Conservation (phyloP, 2,113 vertebrate genomes). For the Setophaga coronata region DNA sequence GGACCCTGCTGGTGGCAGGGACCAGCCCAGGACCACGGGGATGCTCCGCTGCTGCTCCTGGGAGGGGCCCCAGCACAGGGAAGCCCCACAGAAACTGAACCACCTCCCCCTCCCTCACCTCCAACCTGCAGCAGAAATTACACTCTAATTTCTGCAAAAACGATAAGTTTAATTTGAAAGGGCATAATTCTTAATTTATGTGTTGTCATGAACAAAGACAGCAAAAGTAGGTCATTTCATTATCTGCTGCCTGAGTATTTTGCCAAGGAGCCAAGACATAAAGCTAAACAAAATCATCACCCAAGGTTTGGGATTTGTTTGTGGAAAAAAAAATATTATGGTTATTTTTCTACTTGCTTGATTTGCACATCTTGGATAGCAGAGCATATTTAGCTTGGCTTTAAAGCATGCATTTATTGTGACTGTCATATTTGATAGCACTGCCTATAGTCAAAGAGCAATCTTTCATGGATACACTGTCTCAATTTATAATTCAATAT, state of each 20-base stretch:
- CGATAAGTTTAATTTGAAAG: conserved; percentile 29
- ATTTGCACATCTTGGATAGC: conserved; percentile 64
- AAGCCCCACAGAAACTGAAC: neutral
- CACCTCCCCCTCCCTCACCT: neutral
- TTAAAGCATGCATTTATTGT: conserved; percentile 63
- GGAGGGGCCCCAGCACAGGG: neutral
- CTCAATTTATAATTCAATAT: conserved; percentile 69
- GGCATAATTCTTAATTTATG: conserved; percentile 64
- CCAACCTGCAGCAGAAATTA: neutral
- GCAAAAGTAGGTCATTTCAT: conserved; percentile 61
- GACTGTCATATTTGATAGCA: conserved; percentile 61
- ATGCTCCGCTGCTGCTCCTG: neutral
- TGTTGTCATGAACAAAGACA: conserved; percentile 54
- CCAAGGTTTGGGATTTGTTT: conserved; percentile 37
- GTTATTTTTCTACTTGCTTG: conserved; percentile 62
- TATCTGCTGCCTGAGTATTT: conserved; percentile 47
- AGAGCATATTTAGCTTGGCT: conserved; percentile 63
- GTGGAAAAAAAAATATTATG: neutral
- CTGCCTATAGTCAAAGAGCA: conserved; percentile 55
- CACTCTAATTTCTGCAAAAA: neutral
- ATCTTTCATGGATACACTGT: conserved; percentile 58
- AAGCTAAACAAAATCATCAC: conserved; percentile 65
- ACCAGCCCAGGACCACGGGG: neutral
- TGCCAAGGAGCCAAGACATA: conserved; percentile 44
- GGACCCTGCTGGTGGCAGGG: neutral